phyloP scores from a whole-genome alignment of 2,888 invertebrate species.

The Nebria salina region DNA sequence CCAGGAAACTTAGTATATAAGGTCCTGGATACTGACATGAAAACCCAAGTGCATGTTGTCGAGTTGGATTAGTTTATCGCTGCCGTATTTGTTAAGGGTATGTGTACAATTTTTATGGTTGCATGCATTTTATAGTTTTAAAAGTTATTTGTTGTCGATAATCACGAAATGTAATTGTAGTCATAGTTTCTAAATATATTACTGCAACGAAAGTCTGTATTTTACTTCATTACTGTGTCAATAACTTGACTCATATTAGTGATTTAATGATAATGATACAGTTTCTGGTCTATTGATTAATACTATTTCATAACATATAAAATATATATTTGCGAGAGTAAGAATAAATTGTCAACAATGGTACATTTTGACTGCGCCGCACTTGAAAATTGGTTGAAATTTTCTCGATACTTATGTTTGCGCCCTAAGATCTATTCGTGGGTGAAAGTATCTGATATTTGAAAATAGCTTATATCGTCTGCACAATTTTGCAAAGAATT shows the following conservation, averaged over 20 bases:
- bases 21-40: slow-evolving; percentile 16
- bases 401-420: too few relatives aligned
- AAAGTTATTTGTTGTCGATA: background rate
- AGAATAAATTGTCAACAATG: slow-evolving; percentile 6
- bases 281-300: slow-evolving; percentile 32
- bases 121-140: background rate
- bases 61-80: slow-evolving; percentile 26
- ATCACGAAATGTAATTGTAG: background rate
- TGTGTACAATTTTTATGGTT: background rate
- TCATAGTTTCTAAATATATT: background rate
- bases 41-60: slow-evolving; percentile 14
- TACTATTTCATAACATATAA: slow-evolving; percentile 27
- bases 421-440: background rate
- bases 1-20: slow-evolving; percentile 31
- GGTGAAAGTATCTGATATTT: slow-evolving; percentile 40
- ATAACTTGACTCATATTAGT: slow-evolving; percentile 21
- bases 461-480: background rate
- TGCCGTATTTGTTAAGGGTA: background rate
- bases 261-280: slow-evolving; percentile 27
- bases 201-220: background rate
- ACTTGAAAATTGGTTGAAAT: too few relatives aligned
- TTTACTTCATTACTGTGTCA: slow-evolving; percentile 20
- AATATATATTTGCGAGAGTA: background rate
- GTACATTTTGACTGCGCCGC: background rate
- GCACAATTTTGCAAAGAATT: slow-evolving; percentile 4